phyloP scores from a whole-genome alignment of 2,888 invertebrate species.

The Anarsia innoxiella region DNA sequence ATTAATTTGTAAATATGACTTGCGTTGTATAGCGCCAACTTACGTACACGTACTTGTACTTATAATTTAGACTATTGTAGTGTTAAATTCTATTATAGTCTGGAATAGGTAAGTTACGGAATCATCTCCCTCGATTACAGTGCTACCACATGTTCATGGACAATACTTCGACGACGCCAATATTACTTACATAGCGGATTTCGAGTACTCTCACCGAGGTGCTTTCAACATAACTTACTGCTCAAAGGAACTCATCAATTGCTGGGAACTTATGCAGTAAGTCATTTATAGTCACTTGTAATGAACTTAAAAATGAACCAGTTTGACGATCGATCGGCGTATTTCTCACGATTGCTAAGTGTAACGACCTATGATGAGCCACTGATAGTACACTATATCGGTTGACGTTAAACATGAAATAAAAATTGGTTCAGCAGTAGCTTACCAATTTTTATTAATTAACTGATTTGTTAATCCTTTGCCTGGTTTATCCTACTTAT shows the following conservation, averaged over 20 bases:
- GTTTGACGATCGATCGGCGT: too few species aligned
- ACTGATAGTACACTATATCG: neutral
- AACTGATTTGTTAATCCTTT: too few species aligned
- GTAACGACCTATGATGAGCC: neutral
- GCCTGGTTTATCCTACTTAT: too few species aligned
- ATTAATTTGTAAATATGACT: too few species aligned
- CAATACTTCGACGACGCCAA: constrained; percentile 20
- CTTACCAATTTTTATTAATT: too few species aligned
- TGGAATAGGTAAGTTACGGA: neutral
- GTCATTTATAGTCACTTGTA: neutral
- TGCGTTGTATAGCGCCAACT: too few species aligned
- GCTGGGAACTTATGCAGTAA: constrained; percentile 29
- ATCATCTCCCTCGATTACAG: neutral
- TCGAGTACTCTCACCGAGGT: constrained; percentile 27
- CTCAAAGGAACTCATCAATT: constrained; percentile 26
- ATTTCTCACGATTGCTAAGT: neutral
- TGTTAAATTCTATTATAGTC: neutral
- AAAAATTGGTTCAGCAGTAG: too few species aligned
- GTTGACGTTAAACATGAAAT: too few species aligned
- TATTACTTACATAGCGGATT: constrained; percentile 17
- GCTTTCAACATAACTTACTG: constrained; percentile 29
- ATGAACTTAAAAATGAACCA: too few species aligned
- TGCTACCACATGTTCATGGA: constrained; percentile 2
- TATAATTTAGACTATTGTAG: neutral
- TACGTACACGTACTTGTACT: too few species aligned